Conservation (phyloP, 2,797 vertebrate species). For the Acrossocheilus wenchowensis region DNA sequence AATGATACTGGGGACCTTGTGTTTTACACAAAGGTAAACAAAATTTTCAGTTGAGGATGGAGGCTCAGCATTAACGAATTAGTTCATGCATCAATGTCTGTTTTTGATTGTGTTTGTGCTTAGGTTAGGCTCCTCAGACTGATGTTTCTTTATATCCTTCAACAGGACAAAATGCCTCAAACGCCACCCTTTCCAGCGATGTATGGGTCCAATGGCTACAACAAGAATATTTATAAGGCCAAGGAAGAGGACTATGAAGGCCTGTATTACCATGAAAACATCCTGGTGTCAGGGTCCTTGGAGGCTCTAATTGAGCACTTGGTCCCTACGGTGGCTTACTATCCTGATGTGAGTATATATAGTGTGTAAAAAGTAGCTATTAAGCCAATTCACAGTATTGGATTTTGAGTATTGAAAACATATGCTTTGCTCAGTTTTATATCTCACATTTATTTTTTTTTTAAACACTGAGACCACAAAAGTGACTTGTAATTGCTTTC, state of each 20-base stretch:
- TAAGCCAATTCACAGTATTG: neutral
- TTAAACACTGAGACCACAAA: neutral
- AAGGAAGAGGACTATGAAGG: slow-evolving; percentile 84
- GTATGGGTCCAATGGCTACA: slow-evolving; percentile 86
- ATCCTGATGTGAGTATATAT: slow-evolving; percentile 87
- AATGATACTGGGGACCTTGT: slow-evolving; percentile 56
- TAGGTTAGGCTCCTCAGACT: slow-evolving; percentile 25
- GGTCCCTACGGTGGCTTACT: slow-evolving; percentile 90
- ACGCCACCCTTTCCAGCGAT: slow-evolving; percentile 87
- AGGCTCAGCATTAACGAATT: slow-evolving; percentile 16
- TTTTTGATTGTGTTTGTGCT: slow-evolving; percentile 18
- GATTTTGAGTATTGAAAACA: neutral
- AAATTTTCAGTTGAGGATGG: slow-evolving; percentile 11
- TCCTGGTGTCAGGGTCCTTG: slow-evolving; percentile 90
- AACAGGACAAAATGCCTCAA: slow-evolving; percentile 92
- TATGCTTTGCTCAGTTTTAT: neutral
- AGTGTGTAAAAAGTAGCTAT: neutral
- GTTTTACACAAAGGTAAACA: slow-evolving; percentile 57
- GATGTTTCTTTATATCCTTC: slow-evolving; percentile 43
- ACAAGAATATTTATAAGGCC: slow-evolving; percentile 86
- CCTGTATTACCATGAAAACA: slow-evolving; percentile 90
- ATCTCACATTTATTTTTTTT: neutral
- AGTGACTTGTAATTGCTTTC: neutral
- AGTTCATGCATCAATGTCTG: slow-evolving; percentile 22
- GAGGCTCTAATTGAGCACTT: slow-evolving; percentile 94